Percentiles rank a stretch among this genome's conserved stretches.
phyloP scores from a whole-genome alignment of 1,140 invertebrate species.

The Apis laboriosa region DNA sequence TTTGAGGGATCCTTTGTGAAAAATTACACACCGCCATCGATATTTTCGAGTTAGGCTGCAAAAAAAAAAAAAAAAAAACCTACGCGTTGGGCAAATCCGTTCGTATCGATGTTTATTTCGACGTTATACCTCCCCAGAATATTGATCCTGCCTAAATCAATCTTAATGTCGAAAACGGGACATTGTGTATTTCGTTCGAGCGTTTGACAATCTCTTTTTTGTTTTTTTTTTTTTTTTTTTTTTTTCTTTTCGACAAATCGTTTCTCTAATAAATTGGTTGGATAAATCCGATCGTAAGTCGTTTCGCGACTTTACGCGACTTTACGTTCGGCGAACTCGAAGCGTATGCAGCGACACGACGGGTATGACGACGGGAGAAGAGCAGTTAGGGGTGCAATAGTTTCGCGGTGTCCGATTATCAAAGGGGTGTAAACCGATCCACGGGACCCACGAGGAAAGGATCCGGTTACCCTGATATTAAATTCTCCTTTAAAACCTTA shows the following conservation, averaged over 20 bases:
- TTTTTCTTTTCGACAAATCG: too few species aligned
- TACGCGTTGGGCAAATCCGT: neutral
- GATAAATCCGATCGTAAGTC: neutral
- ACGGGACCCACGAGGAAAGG: conserved; percentile 64
- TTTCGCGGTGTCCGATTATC: conserved; percentile 70
- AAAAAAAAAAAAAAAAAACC: too few species aligned
- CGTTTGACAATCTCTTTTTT: too few species aligned
- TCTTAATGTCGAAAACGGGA: neutral
- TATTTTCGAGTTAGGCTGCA: conserved; percentile 22
- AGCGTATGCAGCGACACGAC: conserved; percentile 13
- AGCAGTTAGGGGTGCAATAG: conserved; percentile 63
- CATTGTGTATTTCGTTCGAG: too few species aligned
- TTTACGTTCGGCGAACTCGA: conserved; percentile 26
- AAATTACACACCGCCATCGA: conserved; percentile 38
- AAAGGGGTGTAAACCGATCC: conserved; percentile 72
- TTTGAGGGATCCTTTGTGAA: conserved; percentile 45
- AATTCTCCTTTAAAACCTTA: conserved; percentile 70
- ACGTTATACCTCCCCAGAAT: neutral
- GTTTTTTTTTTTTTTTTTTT: too few species aligned
- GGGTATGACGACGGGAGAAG: conserved; percentile 1
- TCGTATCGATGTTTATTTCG: conserved; percentile 31
- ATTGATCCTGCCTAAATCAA: neutral
- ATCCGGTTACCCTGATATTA: conserved; percentile 74
- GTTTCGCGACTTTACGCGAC: conserved; percentile 25
- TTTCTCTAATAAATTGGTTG: too few species aligned